Evolutionary conservation across 2,888 invertebrate genomes (phyloP).

Genomic region (Sisyra nigra): DNA sequence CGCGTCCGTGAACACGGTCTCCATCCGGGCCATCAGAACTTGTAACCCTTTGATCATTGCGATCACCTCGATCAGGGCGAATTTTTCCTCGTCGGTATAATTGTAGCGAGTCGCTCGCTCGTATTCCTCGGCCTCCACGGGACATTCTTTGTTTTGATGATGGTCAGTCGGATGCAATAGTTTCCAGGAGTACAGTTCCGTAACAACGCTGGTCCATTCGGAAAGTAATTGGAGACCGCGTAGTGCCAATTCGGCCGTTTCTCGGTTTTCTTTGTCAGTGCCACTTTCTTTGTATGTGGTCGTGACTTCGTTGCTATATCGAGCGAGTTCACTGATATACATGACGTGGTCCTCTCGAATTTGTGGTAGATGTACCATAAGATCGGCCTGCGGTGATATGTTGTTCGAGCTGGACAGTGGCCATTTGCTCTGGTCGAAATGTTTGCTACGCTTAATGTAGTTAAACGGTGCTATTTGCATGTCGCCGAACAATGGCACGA

Average conservation of each 20-base stretch:
- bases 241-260: constrained; percentile 80
- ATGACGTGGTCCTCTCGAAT: constrained; percentile 94
- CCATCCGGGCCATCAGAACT: constrained; percentile 91
- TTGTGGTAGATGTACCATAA: constrained; percentile 87
- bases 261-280: constrained; percentile 79
- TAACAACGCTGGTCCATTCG: constrained; percentile 93
- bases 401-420: constrained; percentile 70
- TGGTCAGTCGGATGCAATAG: constrained; percentile 94
- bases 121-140: constrained; percentile 93
- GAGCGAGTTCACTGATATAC: constrained; percentile 88
- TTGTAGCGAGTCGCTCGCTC: constrained; percentile 79
- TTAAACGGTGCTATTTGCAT: constrained; percentile 99
- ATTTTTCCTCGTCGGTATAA: constrained; percentile 93
- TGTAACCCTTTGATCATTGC: constrained; percentile 94
- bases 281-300: constrained; percentile 89
- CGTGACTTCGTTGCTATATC: constrained; percentile 79
- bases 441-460: constrained; percentile 86
- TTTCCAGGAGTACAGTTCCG: constrained; percentile 96
- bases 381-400: constrained; percentile 80
- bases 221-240: constrained; percentile 86
- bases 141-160: constrained; percentile 87
- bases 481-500: constrained; percentile 93
- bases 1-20: constrained; percentile 87
- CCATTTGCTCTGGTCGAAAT: constrained; percentile 87
- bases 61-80: constrained; percentile 93